These are phyloP conservation scores for Cheumatopsyche charites DNA, from an alignment of 1,140 invertebrate species.

Conservation along the genomic window DNA sequence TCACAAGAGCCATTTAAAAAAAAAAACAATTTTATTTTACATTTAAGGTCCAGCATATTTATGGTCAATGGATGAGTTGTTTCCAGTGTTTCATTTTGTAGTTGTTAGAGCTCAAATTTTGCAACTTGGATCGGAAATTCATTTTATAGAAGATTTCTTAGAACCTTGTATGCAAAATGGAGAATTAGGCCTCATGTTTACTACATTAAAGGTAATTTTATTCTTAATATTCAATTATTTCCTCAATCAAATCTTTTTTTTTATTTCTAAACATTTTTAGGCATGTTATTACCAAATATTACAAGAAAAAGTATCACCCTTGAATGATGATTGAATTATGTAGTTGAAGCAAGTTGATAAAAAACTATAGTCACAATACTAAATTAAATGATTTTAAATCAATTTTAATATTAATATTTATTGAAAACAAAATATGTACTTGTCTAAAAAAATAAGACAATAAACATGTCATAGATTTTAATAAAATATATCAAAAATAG, in stretches of 20 bases:
- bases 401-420: too few relatives aligned
- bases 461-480: too few relatives aligned
- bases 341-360: too few relatives aligned
- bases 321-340: too few relatives aligned
- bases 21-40: neutral
- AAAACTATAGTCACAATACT: too few relatives aligned
- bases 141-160: conserved; percentile 84
- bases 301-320: conserved; percentile 70
- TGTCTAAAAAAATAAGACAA: too few relatives aligned
- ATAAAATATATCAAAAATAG: too few relatives aligned
- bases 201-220: conserved; percentile 71
- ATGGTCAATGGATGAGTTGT: conserved; percentile 86
- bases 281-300: conserved; percentile 76
- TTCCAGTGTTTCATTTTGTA: conserved; percentile 85
- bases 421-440: too few relatives aligned
- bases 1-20: neutral
- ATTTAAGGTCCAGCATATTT: conserved; percentile 64
- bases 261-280: conserved; percentile 54
- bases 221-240: too few relatives aligned
- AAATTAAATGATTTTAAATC: too few relatives aligned
- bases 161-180: conserved; percentile 76
- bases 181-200: conserved; percentile 85
- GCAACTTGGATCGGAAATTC: conserved; percentile 84
- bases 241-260: too few relatives aligned
- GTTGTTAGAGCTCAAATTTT: conserved; percentile 80